phyloP scores from a whole-genome alignment of 2,113 vertebrate species.

The Gallinago paraguaiae region DNA sequence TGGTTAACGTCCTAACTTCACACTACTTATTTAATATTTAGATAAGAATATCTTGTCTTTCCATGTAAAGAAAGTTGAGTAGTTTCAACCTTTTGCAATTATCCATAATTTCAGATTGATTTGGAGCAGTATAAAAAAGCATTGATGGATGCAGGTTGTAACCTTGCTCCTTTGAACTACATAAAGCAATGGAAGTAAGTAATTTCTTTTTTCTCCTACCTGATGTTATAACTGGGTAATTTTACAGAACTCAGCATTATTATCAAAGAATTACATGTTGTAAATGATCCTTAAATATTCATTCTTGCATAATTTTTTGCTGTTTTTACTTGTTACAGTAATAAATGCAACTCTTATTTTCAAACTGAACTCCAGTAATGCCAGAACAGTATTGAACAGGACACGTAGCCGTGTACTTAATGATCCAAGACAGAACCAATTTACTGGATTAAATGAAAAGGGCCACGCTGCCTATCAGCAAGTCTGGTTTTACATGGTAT shows the following conservation, averaged over 20 bases:
- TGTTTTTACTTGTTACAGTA: background rate
- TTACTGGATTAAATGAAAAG: background rate
- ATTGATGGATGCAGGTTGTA: conserved; percentile 88
- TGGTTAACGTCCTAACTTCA: background rate
- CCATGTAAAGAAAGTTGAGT: background rate
- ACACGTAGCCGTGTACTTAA: background rate
- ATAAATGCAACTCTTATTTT: background rate
- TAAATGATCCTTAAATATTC: background rate
- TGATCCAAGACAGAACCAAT: background rate
- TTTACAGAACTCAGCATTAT: background rate
- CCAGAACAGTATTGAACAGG: background rate
- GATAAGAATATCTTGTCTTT: background rate
- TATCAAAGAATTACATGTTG: background rate
- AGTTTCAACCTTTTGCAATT: background rate
- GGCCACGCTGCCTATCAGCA: background rate
- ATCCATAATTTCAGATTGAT: conserved; percentile 82
- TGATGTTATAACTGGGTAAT: background rate
- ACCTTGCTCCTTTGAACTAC: conserved; percentile 92
- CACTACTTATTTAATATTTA: background rate
- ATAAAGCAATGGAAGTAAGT: conserved; percentile 99
- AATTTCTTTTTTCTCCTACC: background rate
- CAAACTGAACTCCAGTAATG: background rate
- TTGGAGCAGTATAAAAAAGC: conserved; percentile 96
- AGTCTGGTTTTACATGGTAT: background rate
- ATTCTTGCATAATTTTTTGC: background rate